Evolutionary conservation across 2,888 invertebrate genomes (phyloP).

Genomic region (Chymomyza fuscimana): DNA sequence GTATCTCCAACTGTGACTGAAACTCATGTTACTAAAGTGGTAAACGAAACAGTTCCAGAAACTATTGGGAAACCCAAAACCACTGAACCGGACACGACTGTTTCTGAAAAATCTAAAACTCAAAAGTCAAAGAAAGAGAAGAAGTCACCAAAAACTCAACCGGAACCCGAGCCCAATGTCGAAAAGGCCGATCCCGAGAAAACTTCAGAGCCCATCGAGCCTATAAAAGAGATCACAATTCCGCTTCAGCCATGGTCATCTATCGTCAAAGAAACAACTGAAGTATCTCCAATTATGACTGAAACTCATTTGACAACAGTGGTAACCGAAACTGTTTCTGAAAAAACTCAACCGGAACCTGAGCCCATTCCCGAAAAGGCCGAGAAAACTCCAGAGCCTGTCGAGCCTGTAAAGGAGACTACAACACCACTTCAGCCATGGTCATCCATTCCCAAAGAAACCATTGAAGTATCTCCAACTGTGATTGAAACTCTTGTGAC

Average conservation of each 20-base stretch:
- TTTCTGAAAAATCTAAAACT: conserved; percentile 22
- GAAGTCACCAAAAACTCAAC: conserved; percentile 4
- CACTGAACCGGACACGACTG: conserved; percentile 32
- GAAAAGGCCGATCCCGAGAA: neutral
- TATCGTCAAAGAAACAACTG: conserved; percentile 10
- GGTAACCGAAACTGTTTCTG: neutral
- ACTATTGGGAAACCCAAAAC: conserved; percentile 6
- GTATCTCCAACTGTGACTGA: conserved; percentile 2
- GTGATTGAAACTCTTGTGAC: conserved; percentile 2
- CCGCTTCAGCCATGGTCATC: conserved; percentile 4
- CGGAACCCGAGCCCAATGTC: neutral
- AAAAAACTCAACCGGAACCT: neutral
- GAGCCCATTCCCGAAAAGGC: neutral
- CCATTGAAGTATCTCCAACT: neutral
- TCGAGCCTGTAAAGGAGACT: neutral
- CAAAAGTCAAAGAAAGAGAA: conserved; percentile 8
- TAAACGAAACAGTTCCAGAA: conserved; percentile 10
- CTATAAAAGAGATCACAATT: neutral
- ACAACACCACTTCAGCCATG: neutral
- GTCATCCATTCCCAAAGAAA: conserved; percentile 6
- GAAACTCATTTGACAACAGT: neutral
- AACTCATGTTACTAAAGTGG: neutral
- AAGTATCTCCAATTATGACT: conserved; percentile 9
- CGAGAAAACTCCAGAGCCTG: neutral
- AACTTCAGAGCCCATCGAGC: neutral